Base-by-base conservation (phyloP, 2,888 invertebrate genomes). In the Lasioglossum zephyrum region DNA sequence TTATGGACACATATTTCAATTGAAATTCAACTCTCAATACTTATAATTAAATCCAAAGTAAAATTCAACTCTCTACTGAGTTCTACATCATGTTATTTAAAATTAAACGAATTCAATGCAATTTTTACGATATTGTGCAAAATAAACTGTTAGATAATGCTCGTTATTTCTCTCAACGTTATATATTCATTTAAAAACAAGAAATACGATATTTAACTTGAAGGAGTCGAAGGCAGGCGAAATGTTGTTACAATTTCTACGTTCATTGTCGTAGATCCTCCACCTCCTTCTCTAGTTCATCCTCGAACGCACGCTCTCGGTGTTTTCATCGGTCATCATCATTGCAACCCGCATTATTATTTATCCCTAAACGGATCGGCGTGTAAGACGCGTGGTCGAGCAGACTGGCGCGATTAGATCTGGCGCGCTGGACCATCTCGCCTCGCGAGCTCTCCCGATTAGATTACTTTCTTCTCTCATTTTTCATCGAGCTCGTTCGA, bases 321-420 rank as follows among this genome's bases (percentile, higher is more conserved):
- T 41, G 13, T 81, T 75, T 81, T 70, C 26, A 18, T 81, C 47
- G 22, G n/a, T 4, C 63, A 82, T 18, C n/a, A 47, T 73, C 83
- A 31, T 57, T 16, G 53, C 69, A 69, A 36, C 69, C 18, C 69
- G 69, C 36, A 39, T 18, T 36, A 69, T 69, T 49, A 47, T 49
- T 73, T 31, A 4, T 18, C 69, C 9, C 13, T 9, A 11, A 69
- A 69, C 36, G 39, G 9, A 69, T 69, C 69, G 39, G 39, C 69
- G 39, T 9, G 60, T 16, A 31, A 31, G 6, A 31, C 63, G 63
- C 63, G n/a, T 6, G 53, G 13, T 63, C 31, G 63, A 26, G 31
- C 31, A n/a, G 4, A 63, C 63, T 16, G 9, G 39, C 36, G 39
- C 36, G 36, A 39, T 69, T 39, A 22, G 69, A 36, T 69, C 69